Base-by-base conservation (phyloP, 1,140 invertebrate genomes). In the Zaprionus lachaisei region DNA sequence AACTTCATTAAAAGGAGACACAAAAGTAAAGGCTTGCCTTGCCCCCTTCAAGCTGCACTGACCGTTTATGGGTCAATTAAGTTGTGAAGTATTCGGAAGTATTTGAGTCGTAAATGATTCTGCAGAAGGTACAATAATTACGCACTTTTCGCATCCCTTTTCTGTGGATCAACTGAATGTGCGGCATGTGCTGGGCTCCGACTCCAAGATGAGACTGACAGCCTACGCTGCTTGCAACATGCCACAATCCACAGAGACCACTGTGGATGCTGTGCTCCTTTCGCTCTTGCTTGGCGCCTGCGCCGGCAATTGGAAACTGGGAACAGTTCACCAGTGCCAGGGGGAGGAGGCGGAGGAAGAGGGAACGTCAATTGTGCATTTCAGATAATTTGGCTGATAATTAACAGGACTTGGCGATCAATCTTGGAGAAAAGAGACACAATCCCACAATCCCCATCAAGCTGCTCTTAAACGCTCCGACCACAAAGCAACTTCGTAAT, bases 181-280 rank as follows among this genome's bases (percentile, higher is more conserved):
- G 47, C 56, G 24, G 20, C 49, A 61, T 61, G 56, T 62, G 68
- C 58, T 49, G 49, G 28, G n/a, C 58, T 57, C 31, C 0, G 58
- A 15, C 22, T 28, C 6, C 72, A 24, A 22, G 17, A 14, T 5
- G 14, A 17, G 5, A 71, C 73, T 76, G 37, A 76, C n/a, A 17
- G n/a, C 2, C n/a, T 2, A 28, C 20, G 37, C 55, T 26, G 11
- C 24, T 17, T n/a, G 38, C 60, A 28, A 44, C 15, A 4, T 56
- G 17, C 11, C 9, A 31, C 26, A 65, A 20, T 24, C 34, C 34
- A 56, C 55, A 58, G 6, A 7, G 11, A 11, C 4, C 1, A 5
- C 34, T 84, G 82, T 81, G 82, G 83, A 84, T 86, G 82, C 82
- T 86, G 82, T 76, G 74, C 82, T 80, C 75, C 49, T 62, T 81